These are phyloP conservation scores for Mastacembelus armatus DNA, from an alignment of 2,797 vertebrate species.

Conservation along the genomic window DNA sequence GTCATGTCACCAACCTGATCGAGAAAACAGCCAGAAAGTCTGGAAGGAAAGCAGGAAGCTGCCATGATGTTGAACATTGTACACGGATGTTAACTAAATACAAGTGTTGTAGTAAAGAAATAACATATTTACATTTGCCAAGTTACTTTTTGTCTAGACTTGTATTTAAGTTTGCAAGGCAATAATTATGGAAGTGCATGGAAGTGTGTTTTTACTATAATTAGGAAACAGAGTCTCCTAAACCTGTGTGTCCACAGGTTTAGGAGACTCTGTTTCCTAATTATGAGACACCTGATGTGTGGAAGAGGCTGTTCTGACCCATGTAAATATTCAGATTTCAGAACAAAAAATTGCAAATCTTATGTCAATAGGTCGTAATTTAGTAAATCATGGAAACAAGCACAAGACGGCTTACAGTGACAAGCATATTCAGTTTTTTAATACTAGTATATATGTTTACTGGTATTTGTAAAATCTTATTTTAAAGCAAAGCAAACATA, in stretches of 20 bases:
- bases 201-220: slow-evolving; percentile 14
- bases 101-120: slow-evolving; percentile 12
- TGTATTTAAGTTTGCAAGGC: slow-evolving; percentile 22
- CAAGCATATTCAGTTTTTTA: too few relatives aligned
- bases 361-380: too few relatives aligned
- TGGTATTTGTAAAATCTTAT: too few relatives aligned
- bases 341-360: too few relatives aligned
- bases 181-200: slow-evolving; percentile 9
- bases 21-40: not conserved
- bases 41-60: slow-evolving; percentile 17
- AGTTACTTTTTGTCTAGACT: slow-evolving; percentile 21
- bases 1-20: slow-evolving; percentile 4
- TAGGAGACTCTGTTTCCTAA: not conserved
- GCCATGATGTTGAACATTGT: slow-evolving; percentile 4
- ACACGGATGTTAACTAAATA: slow-evolving; percentile 39
- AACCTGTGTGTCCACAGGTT: not conserved
- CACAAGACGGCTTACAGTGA: too few relatives aligned
- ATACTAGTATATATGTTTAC: too few relatives aligned
- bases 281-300: not conserved
- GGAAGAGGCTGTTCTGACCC: not conserved
- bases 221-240: not conserved
- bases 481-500: too few relatives aligned
- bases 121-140: slow-evolving; percentile 25
- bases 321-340: not conserved
- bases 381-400: too few relatives aligned